Evolutionary conservation across 2,888 invertebrate genomes (phyloP).

Genomic region (Bellardia bayeri): DNA sequence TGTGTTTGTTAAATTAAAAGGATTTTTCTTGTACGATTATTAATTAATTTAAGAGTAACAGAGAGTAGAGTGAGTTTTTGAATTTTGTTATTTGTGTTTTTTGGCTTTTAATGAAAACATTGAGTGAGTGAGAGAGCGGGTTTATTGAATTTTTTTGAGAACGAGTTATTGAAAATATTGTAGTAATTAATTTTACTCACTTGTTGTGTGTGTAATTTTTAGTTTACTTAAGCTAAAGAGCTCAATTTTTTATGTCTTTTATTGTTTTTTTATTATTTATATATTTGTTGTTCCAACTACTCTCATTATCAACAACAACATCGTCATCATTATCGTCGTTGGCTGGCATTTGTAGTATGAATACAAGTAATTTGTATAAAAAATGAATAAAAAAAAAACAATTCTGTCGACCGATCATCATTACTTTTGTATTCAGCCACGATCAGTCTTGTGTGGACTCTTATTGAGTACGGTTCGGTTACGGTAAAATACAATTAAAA

Average conservation of each 20-base stretch:
- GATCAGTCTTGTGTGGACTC: constrained; percentile 73
- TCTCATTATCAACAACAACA: constrained; percentile 35
- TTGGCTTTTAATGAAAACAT: neutral
- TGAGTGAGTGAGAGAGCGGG: neutral
- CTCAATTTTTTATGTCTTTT: constrained; percentile 23
- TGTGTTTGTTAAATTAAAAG: neutral
- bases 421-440: constrained; percentile 57
- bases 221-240: constrained; percentile 20
- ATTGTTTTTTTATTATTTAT: neutral
- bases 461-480: constrained; percentile 71
- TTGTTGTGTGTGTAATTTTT: neutral
- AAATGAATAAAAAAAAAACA: constrained; percentile 36
- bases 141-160: neutral
- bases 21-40: neutral
- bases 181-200: constrained; percentile 3
- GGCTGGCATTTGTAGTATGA: constrained; percentile 35
- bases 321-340: constrained; percentile 12
- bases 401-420: constrained; percentile 43
- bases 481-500: constrained; percentile 22
- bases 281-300: neutral
- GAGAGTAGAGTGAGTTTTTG: neutral
- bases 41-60: neutral
- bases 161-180: constrained; percentile 11
- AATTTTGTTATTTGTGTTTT: neutral
- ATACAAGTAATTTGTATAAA: constrained; percentile 48